phyloP scores from a whole-genome alignment of 2,797 vertebrate genomes.

The Steatocranus sp. region DNA sequence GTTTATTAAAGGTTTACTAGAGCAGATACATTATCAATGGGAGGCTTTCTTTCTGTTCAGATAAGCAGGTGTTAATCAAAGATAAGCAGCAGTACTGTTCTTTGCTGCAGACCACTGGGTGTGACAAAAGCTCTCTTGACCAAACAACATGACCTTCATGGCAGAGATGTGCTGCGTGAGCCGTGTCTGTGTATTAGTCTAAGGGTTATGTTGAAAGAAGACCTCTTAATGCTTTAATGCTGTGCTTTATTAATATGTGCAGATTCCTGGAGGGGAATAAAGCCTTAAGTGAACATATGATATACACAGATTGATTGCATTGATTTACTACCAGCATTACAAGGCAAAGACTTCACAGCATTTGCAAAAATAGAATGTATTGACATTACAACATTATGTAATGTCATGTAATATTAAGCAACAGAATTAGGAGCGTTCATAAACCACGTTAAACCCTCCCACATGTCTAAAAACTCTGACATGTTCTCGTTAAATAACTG shows the following conservation, averaged over 20 bases:
- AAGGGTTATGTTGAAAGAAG: not conserved
- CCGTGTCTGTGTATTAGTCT: not conserved
- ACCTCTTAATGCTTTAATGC: not conserved
- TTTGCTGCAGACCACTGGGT: not conserved
- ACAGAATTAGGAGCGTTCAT: not conserved
- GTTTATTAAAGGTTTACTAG: slow-evolving; percentile 8
- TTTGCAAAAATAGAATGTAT: rapidly evolving
- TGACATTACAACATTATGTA: not conserved
- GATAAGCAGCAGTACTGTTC: slow-evolving; percentile 28
- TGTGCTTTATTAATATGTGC: not conserved
- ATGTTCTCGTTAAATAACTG: not conserved
- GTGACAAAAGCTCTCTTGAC: not conserved
- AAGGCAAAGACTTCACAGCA: not conserved
- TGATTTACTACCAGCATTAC: not conserved
- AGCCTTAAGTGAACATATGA: not conserved
- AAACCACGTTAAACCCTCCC: not conserved
- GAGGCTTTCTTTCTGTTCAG: slow-evolving; percentile 19
- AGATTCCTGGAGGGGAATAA: not conserved
- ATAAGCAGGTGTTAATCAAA: slow-evolving; percentile 57
- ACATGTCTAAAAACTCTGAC: not conserved
- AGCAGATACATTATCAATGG: slow-evolving; percentile 16
- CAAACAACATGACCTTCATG: slow-evolving; percentile 37
- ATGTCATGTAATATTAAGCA: not conserved
- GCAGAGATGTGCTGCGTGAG: not conserved
- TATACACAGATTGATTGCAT: not conserved